A percentile compares a stretch with the other conserved stretches of the same genome.
Evolutionary conservation across 2,888 invertebrate genomes (phyloP).

Genomic region (Noctuana brunneofusca): DNA sequence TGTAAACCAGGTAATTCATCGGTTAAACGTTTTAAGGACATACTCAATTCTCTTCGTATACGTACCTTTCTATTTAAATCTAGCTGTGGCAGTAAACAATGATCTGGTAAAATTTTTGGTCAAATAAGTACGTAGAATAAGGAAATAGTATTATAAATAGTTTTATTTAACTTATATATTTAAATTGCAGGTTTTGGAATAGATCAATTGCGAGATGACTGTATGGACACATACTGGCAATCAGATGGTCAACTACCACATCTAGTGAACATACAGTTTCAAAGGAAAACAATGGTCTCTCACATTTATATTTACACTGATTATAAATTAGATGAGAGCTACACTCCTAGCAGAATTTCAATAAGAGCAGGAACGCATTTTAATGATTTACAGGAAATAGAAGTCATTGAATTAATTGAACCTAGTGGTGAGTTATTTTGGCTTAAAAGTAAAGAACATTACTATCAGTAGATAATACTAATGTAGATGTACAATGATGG

Average conservation of each 20-base stretch:
- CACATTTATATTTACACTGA: constrained; percentile 99
- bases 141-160: too few relatives aligned
- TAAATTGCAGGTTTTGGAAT: constrained; percentile 94
- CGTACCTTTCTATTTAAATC: too few relatives aligned
- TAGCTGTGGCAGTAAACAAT: not conserved
- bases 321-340: constrained; percentile 99
- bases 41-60: too few relatives aligned
- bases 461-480: too few relatives aligned
- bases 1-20: constrained; percentile 93
- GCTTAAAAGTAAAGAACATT: not conserved
- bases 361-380: constrained; percentile 97
- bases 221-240: constrained; percentile 99
- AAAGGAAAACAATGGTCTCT: constrained; percentile 95
- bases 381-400: constrained; percentile 97
- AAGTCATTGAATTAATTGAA: constrained; percentile 95
- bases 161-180: not conserved
- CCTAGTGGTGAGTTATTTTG: constrained; percentile 86
- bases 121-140: too few relatives aligned
- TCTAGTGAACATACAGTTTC: constrained; percentile 97
- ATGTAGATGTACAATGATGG: too few relatives aligned
- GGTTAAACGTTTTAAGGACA: not conserved
- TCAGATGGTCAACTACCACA: constrained; percentile 99
- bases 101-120: too few relatives aligned
- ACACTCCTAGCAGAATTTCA: constrained; percentile 97
- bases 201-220: constrained; percentile 96